Base-by-base conservation (phyloP, 92 coral and sea anemone species). In the Muricea muricata region DNA sequence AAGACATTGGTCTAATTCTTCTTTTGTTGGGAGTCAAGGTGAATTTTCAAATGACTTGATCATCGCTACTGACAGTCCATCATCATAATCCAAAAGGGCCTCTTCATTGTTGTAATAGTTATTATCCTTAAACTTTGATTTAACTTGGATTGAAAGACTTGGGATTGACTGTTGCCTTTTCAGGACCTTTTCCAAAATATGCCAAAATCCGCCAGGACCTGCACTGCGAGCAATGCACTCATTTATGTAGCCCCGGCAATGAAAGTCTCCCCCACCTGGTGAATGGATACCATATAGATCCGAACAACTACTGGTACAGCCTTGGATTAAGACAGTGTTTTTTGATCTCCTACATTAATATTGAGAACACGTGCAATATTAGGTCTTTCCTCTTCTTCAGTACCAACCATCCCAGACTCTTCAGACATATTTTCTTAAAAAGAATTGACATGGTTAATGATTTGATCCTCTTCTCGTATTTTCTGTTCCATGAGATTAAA, bases 41-140 rank as follows among this genome's bases (percentile, higher is more conserved):
- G 86, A 54, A 56, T 25, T 33, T 77, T 87, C 25, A 42, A 87
- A 81, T 35, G 63, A 56, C 31, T 87, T 87, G 1, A 86, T 70
- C 90, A 86, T 86, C 1, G 90, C 90, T 37, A 80, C 66, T 13
- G 80, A 47, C 8, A 86, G 39, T 12, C 90, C 90, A 71, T 87
- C 91, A 1, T 74, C 91, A 65, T 81, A 87, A 42, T 81, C 84
- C 0, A 31, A 20, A 18, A 87, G 7, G 11, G 87, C 87, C 15
- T 87, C 87, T 25, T 87, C 87, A 34, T 88, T 82, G 54, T 68
- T 79, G 78, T 75, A 74, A 26, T 86, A 86, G 24, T 86, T 81
- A 26, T 82, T 73, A 18, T 80, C 91, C 15, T 79, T 79, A 37
- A 70, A 65, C 33, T 78, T 77, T 6, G 57, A 37, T 40, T 48